Evolutionary conservation across 2,888 invertebrate species (phyloP), one percentile per base, ranked within the genome.

Genomic region (Ectemnius cavifrons): DNA sequence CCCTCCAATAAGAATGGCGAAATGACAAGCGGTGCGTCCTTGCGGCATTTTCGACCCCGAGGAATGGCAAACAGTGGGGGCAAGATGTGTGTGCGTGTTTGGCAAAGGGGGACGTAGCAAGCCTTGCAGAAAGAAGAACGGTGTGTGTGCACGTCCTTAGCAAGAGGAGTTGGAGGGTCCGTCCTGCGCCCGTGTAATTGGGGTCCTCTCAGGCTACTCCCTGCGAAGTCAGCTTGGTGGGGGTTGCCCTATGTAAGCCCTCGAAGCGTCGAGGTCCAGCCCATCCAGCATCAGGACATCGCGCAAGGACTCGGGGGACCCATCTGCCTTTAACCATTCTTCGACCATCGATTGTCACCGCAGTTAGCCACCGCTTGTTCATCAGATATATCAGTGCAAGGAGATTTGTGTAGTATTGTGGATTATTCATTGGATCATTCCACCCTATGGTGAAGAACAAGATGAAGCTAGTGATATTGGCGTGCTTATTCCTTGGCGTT

Each of bases 201-300:
- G 87, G 88, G 86, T 89, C 89, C 88, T 89, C 86, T 79, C 84
- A 86, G 79, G 85, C 81, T 78, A 73, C 81, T 83, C 85, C 86
- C 84, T 84, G 83, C 83, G 73, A 77, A 74, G 73, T 58, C 65
- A 73, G 64, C 37, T 77, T 89, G 89, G 91, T 90, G 90, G 91
- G 91, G 90, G 85, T 67, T 79, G 89, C 89, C 91, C 91, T 90
- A 90, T 90, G 90, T 90, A 90, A 91, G 89, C 90, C 89, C 90
- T 90, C 88, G 87, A 85, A 85, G 88, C 82, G 82, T 79, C 86
- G 82, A 85, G 91, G 90, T 89, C 89, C 90, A 90, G 89, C 85
- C 86, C 90, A 91, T 90, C 90, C 90, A 89, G 89, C 89, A 89
- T 90, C 89, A 86, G 85, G 86, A 88, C 87, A 87, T 86, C 85